Conservation (phyloP, 2,888 invertebrate genomes). For the Ceratothoa steindachneri region DNA sequence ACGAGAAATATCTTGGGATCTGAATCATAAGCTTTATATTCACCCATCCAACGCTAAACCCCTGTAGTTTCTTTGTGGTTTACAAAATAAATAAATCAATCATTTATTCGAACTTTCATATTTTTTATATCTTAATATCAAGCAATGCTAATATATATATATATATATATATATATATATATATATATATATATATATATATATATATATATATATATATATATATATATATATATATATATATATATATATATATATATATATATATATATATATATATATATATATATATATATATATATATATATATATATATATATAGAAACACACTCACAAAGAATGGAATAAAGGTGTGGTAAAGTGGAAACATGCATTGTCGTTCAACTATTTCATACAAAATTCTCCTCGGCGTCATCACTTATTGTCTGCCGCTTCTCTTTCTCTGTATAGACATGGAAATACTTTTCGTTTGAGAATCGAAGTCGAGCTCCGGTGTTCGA, state of each 20-base stretch:
- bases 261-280: not conserved
- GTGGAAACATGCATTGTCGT: conserved; percentile 21
- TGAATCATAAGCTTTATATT: no score
- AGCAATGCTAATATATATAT: no score
- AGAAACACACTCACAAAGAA: not conserved
- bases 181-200: not conserved
- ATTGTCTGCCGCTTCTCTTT: conserved; percentile 32
- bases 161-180: not conserved
- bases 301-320: no score
- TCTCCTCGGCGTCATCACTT: conserved; percentile 40
- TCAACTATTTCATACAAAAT: conserved; percentile 45
- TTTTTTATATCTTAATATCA: not conserved
- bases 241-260: not conserved
- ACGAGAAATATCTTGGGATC: no score
- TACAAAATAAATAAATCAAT: no score
- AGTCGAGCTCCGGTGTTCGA: conserved; percentile 29
- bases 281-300: not conserved
- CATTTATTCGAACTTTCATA: no score
- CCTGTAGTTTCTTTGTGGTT: no score
- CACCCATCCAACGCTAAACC: no score
- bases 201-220: not conserved
- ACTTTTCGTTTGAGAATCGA: conserved; percentile 38
- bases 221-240: not conserved
- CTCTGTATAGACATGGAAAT: conserved; percentile 43
- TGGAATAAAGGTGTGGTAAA: not conserved